Evolutionary conservation across 2,113 vertebrate species (phyloP).

Genomic region (Cygnus atratus): DNA sequence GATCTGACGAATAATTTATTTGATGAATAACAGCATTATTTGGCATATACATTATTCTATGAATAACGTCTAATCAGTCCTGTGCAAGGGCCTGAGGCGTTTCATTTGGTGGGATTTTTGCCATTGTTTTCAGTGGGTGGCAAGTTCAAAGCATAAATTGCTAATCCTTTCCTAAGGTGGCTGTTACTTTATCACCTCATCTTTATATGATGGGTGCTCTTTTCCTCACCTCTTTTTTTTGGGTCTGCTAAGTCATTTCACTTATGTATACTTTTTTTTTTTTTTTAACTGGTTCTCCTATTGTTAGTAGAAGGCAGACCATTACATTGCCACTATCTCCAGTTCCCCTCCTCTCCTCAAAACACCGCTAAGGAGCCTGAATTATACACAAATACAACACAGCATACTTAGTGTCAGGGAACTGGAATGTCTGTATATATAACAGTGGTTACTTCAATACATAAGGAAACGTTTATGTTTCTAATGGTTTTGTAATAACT

Average conservation of each 20-base stretch:
- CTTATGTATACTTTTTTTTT: background rate
- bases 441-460: background rate
- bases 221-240: background rate
- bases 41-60: background rate
- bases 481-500: background rate
- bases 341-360: background rate
- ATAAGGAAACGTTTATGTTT: background rate
- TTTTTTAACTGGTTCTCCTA: background rate
- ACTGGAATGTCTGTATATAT: background rate
- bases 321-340: background rate
- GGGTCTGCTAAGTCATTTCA: background rate
- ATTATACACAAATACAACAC: background rate
- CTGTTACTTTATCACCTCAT: background rate
- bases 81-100: background rate
- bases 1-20: conserved; percentile 30
- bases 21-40: conserved; percentile 26
- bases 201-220: background rate
- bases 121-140: background rate
- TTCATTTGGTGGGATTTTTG: background rate
- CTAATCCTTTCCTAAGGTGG: background rate
- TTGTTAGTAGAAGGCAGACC: background rate
- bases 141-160: background rate
- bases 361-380: background rate
- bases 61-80: background rate
- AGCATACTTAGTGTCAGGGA: background rate